Percentiles rank a stretch among this genome's conserved stretches.
Evolutionary conservation across 2,113 vertebrate genomes (phyloP).

Genomic region (Tympanuchus pallidicinctus): DNA sequence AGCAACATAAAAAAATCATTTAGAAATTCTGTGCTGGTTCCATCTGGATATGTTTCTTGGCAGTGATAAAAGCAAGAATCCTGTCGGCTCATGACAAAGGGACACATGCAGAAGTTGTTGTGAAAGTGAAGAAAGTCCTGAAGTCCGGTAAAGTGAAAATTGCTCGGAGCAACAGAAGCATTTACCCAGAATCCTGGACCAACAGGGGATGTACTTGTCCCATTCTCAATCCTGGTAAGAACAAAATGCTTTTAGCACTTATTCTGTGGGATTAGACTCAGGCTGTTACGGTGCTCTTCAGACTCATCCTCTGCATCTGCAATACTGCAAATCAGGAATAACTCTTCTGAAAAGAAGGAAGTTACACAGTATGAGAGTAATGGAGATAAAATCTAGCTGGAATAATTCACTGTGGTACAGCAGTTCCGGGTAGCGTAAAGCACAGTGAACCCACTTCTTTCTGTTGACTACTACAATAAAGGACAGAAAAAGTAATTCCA

Average conservation of each 20-base stretch:
- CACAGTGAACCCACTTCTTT: background rate
- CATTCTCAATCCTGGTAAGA: constrained; percentile 88
- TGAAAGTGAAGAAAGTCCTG: constrained; percentile 88
- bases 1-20: background rate
- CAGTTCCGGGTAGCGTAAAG: background rate
- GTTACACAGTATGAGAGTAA: background rate
- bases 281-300: background rate
- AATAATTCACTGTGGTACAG: background rate
- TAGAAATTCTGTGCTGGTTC: background rate
- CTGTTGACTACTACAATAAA: background rate
- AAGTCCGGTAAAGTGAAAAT: constrained; percentile 80
- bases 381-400: background rate
- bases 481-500: background rate
- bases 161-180: constrained; percentile 78
- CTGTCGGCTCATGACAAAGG: constrained; percentile 92
- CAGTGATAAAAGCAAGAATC: constrained; percentile 90
- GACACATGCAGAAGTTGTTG: constrained; percentile 87
- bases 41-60: background rate
- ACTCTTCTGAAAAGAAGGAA: background rate
- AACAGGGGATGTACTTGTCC: constrained; percentile 91
- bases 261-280: too few species aligned
- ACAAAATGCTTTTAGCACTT: background rate
- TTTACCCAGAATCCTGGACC: constrained; percentile 91
- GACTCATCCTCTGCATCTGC: background rate
- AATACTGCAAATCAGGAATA: background rate